Conservation (phyloP, 1,140 invertebrate genomes). For the Amyelois transitella region DNA sequence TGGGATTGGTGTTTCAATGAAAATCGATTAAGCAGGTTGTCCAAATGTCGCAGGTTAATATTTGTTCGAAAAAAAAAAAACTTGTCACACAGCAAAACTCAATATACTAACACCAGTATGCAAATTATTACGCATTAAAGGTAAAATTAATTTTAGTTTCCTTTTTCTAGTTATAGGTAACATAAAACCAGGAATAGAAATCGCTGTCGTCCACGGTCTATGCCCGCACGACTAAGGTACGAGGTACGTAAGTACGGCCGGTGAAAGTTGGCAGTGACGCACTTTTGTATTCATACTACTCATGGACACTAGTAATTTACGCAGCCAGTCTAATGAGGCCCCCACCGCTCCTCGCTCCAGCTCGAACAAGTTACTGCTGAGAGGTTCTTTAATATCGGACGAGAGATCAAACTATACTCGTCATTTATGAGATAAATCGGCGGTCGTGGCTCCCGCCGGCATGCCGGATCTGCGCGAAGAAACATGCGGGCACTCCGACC, state of each 20-base stretch:
- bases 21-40: too few relatives aligned
- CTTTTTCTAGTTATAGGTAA: too few relatives aligned
- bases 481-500: slow-evolving; percentile 31
- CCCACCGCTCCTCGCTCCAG: slow-evolving; percentile 16
- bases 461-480: slow-evolving; percentile 25
- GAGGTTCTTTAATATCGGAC: slow-evolving; percentile 21
- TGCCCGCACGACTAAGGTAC: slow-evolving; percentile 18
- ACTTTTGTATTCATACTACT: slow-evolving; percentile 53
- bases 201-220: slow-evolving; percentile 18
- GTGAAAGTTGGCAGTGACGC: slow-evolving; percentile 63
- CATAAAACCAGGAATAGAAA: slow-evolving; percentile 4
- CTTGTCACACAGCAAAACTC: too few relatives aligned
- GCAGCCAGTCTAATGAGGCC: slow-evolving; percentile 28
- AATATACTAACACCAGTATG: too few relatives aligned
- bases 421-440: slow-evolving; percentile 36
- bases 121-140: not conserved
- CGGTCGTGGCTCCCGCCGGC: slow-evolving; percentile 22
- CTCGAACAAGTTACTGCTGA: slow-evolving; percentile 11
- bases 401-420: slow-evolving; percentile 27
- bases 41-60: too few relatives aligned
- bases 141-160: not conserved
- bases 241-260: slow-evolving; percentile 17
- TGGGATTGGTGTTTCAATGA: too few relatives aligned
- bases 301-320: slow-evolving; percentile 35
- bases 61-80: too few relatives aligned